Evolutionary conservation across 1,140 invertebrate species (phyloP).

Genomic region (Bombus waltoni): DNA sequence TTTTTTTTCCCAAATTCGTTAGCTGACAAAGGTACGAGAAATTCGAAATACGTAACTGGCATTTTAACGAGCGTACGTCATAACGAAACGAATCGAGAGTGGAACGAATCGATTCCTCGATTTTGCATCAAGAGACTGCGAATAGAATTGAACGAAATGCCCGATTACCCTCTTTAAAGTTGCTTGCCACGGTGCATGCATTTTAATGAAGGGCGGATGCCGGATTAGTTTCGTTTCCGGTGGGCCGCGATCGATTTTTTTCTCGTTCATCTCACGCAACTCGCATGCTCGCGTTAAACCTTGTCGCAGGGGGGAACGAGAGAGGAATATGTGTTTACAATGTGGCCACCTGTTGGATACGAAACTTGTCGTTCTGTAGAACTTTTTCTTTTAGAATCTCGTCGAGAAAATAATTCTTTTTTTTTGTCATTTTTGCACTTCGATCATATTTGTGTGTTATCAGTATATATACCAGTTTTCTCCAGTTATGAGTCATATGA

Average conservation of each 20-base stretch:
- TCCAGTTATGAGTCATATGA: not conserved
- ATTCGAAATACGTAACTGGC: constrained; percentile 4
- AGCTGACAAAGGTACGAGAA: not conserved
- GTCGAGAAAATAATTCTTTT: not conserved
- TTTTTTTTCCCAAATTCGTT: not conserved
- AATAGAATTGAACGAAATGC: not conserved
- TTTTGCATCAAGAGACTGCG: not conserved
- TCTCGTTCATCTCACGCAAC: constrained; percentile 3
- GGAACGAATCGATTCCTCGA: not conserved
- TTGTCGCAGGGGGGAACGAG: not conserved
- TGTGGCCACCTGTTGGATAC: constrained; percentile 56
- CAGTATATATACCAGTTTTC: too few species aligned
- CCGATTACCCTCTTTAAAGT: not conserved
- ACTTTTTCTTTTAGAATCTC: constrained; percentile 14
- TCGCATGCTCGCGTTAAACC: constrained; percentile 24
- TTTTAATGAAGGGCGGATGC: constrained; percentile 34
- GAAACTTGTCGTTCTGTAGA: constrained; percentile 28
- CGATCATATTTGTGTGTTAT: not conserved
- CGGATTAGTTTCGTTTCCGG: constrained; percentile 47
- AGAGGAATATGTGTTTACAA: constrained; percentile 23
- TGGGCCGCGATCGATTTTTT: constrained; percentile 32
- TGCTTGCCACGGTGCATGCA: not conserved
- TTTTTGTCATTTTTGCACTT: not conserved
- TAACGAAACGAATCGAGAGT: not conserved
- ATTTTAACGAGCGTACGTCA: constrained; percentile 4